Base-by-base conservation (phyloP, 2,888 invertebrate species). In the Caenorhabditis plicata region DNA sequence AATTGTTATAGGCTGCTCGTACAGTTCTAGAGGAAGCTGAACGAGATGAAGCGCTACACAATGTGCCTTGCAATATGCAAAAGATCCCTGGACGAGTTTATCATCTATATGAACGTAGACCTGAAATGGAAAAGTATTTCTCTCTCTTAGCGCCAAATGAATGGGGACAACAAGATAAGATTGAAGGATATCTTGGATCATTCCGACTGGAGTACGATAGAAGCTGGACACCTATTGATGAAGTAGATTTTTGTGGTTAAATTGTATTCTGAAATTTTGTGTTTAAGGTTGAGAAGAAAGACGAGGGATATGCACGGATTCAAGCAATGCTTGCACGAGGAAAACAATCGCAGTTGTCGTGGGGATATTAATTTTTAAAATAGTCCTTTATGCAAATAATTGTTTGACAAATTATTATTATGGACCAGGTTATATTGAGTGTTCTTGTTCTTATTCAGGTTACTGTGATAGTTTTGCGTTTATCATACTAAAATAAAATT, bases 101-200 rank as follows among this genome's bases (percentile, higher is more conserved):
- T 82, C 87, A 89, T 81, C 83, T 89, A 33, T 90, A 89, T 81
- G 81, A 87, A 75, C 83, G 55, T 36, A 41, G 56, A n/a, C 42
- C 44, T 4, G 31, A 13, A n/a, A 31, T 29, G 13, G 54, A 46
- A 8, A 71, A 68, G 35, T 89, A 88, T 81, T 87, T 89, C 73
- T 88, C 89, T 39, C 87, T 90, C 85, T 81, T 90, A 22, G 88
- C 88, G 42, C 89, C 89, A 26, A 82, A 87, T 87, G 89, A 90
- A 81, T 90, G 89, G 89, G 87, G 86, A 39, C 68, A 57, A 17
- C 80, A 36, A 82, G 60, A 83, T 17, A 85, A 86, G 55, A 85
- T 86, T 4, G 88, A 88, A 71, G 81, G 82, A 41, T 88, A 85
- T 78, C 79, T 87, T 39, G 88, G 88, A 11, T 86, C 87, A 20